Evolutionary conservation across 2,797 vertebrate genomes (phyloP).

Genomic region (Morus bassanus): DNA sequence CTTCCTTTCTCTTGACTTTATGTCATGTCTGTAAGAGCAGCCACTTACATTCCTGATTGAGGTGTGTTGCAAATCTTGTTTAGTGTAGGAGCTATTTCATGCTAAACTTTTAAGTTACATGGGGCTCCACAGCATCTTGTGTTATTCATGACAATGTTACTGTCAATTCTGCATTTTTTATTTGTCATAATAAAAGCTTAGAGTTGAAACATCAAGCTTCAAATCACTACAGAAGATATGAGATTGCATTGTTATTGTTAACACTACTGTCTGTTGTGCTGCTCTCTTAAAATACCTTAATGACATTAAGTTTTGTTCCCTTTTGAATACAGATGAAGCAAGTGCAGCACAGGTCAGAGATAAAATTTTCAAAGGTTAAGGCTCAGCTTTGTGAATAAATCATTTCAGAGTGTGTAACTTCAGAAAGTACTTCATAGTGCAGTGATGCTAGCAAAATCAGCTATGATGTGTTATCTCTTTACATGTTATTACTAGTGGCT

Average conservation of each 20-base stretch:
- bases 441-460: background rate
- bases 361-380: background rate
- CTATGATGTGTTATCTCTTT: background rate
- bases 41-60: background rate
- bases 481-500: background rate
- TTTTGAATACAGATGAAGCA: background rate
- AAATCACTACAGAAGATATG: accelerated
- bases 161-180: background rate
- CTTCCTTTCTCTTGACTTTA: background rate
- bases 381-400: background rate
- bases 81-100: background rate
- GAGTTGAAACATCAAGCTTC: background rate
- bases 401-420: background rate
- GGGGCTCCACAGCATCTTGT: background rate
- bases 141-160: background rate
- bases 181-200: background rate
- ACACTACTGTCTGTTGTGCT: background rate
- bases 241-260: background rate
- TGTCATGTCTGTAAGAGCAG: background rate
- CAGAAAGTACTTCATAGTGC: background rate
- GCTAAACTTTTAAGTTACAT: background rate
- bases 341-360: background rate
- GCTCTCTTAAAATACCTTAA: background rate
- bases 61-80: background rate
- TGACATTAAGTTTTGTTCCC: background rate